Base-by-base conservation (phyloP, 2,113 vertebrate genomes). In the Scopus umbretta region DNA sequence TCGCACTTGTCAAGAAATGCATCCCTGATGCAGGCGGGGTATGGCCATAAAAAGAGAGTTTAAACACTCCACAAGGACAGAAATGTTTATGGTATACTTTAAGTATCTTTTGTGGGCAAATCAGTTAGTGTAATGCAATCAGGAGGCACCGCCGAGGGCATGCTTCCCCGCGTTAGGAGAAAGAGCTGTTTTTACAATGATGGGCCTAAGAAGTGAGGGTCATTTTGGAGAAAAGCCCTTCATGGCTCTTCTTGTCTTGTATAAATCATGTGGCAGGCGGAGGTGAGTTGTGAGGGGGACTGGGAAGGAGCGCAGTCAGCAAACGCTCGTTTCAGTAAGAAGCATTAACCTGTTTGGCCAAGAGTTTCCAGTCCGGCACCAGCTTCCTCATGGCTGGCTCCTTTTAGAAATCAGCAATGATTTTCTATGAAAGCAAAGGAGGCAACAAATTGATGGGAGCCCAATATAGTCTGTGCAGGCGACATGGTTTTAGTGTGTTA, bases 31-130 rank as follows among this genome's bases (percentile, higher is more conserved):
- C 83, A 72, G 86, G 83, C 83, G 86, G 75, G 55, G 26, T 59
- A 83, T 43, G 86, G 62, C 93, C 83, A 88, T 97, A 86, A 96
- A 94, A 94, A 83, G 89, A 55, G 4, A 86, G 83, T 91, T 96
- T 91, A 86, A 96, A 88, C 0, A n/a, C 86, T 94, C 86, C 71
- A 49, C 67, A 47, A 88, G 89, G 75, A 92, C 38, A 80, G 89
- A 88, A 95, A 84, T 80, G 89, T 83, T 97, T 94, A 90, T 80
- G 27, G 50, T 62, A 26, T 40, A n/a, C 63, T 56, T 88, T 80
- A 84, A 95, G 79, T 83, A 74, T 27, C 70, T 82, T 84, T 87
- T 4, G 10, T 71, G 86, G 92, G 75, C 66, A 89, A 83, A 42
- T 36, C 50, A 92, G 80, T 76, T 86, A 50, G 63, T 61, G 76